Conservation (phyloP, 2,888 invertebrate genomes). For the Pterostichus niger region DNA sequence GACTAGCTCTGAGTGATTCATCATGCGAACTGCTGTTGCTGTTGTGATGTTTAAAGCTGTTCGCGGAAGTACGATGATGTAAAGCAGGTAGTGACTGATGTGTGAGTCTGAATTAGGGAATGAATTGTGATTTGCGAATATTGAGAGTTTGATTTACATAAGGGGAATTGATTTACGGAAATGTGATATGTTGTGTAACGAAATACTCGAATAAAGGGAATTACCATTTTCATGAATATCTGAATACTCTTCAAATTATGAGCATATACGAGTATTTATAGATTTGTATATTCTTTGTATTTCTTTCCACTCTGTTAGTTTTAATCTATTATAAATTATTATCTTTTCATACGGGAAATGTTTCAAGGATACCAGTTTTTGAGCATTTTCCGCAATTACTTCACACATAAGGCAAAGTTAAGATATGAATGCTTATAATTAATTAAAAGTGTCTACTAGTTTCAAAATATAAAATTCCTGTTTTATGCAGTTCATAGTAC, state of each 20-base stretch:
- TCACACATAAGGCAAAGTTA: too few relatives aligned
- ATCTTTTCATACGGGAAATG: too few relatives aligned
- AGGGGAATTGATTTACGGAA: not conserved
- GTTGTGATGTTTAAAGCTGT: conserved; percentile 26
- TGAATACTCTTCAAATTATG: not conserved
- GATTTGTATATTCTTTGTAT: too few relatives aligned
- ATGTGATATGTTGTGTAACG: conserved; percentile 6
- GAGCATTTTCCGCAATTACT: too few relatives aligned
- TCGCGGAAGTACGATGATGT: conserved; percentile 11
- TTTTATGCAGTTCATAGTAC: too few relatives aligned
- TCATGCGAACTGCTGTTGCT: conserved; percentile 36
- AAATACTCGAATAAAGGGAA: not conserved
- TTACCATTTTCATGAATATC: not conserved
- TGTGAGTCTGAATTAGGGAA: conserved; percentile 5
- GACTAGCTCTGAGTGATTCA: conserved; percentile 13
- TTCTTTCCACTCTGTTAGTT: too few relatives aligned
- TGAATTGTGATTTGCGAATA: conserved; percentile 8
- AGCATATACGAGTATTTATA: too few relatives aligned
- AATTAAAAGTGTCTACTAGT: too few relatives aligned
- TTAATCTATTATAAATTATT: too few relatives aligned
- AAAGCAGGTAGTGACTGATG: conserved; percentile 26
- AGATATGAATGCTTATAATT: too few relatives aligned
- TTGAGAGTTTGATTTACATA: not conserved
- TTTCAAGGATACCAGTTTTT: too few relatives aligned
- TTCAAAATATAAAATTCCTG: too few relatives aligned